These are phyloP conservation scores for Graptemys geographica DNA, from an alignment of 2,797 vertebrate species.

Conservation along the genomic window DNA sequence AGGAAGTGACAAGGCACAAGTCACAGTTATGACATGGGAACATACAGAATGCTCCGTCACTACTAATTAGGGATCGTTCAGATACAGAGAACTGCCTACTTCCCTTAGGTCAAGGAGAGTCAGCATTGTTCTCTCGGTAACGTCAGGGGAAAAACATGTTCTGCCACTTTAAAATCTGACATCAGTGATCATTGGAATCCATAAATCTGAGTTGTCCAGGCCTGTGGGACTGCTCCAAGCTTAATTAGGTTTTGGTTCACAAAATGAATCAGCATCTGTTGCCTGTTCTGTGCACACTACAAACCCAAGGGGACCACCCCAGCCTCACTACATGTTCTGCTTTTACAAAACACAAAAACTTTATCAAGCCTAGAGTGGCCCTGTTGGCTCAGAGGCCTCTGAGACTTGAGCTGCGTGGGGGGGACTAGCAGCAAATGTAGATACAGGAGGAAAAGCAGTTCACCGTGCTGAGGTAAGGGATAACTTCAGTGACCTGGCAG, in stretches of 20 bases:
- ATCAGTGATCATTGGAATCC: conserved; percentile 38
- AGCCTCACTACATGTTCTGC: conserved; percentile 61
- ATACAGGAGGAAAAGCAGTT: background rate
- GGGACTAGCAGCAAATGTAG: background rate
- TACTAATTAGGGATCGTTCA: background rate
- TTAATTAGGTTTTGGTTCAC: conserved; percentile 75
- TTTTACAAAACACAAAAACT: conserved; percentile 62
- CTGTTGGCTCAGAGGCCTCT: conserved; percentile 24
- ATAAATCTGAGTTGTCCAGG: conserved; percentile 34
- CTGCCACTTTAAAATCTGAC: conserved; percentile 42
- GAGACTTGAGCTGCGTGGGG: background rate
- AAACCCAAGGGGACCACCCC: conserved; percentile 58
- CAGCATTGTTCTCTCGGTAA: background rate
- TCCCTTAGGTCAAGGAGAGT: background rate
- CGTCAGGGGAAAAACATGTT: background rate
- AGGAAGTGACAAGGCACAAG: background rate
- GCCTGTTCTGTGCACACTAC: conserved; percentile 47
- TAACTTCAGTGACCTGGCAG: background rate
- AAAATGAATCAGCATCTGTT: conserved; percentile 72
- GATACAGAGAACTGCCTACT: background rate
- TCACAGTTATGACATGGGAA: background rate
- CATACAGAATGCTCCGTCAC: background rate
- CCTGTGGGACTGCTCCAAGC: conserved; percentile 65
- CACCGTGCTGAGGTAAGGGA: background rate
- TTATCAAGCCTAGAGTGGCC: conserved; percentile 32